Evolutionary conservation across 2,797 vertebrate genomes (phyloP), one percentile per base, ranked within the genome.

Genomic region (Decapterus maruadsi): DNA sequence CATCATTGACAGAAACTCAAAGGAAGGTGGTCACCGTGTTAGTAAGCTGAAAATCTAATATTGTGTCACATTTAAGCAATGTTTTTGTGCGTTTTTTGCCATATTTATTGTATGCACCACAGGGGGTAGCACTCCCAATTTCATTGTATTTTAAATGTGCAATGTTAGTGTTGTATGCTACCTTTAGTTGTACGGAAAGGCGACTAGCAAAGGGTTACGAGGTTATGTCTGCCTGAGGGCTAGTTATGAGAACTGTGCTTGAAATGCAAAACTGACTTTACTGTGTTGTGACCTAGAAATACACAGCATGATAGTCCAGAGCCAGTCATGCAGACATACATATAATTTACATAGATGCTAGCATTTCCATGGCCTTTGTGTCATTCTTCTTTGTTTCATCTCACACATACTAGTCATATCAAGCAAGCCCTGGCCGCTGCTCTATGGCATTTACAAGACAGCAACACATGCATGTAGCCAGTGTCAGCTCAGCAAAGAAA

Each of bases 231-330:
- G 40, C 38, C 51, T 43, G 68, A 61, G 60, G 57, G 45, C n/a
- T 65, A 46, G 26, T 57, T 29, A 46, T 20, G 0, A 76, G 50
- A 69, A 14, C 67, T 70, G 48, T 53, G 81, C 76, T 82, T 84
- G 78, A 90, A 90, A 90, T 92, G 86, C 86, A 92, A 90, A 92
- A 60, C 4, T 82, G 82, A 77, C 86, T 79, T 57, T 76, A 63
- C 78, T 81, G 77, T 79, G 75, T 74, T 62, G 51, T 85, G 85
- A 88, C 80, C 78, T 73, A 48, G 72, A 84, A 80, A 80, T 65
- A 73, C 29, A 53, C 36, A 20, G 58, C 54, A 31, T n/a, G 36
- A 36, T 29, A 20, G 68, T 55, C 45, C 53, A 51, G 55, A 68
- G 9, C 67, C 10, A 57, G n/a, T 53, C 74, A 69, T 78, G 80